These are phyloP conservation scores for Daktulosphaira vitifoliae DNA, from an alignment of 1,140 invertebrate species.

Conservation along the genomic window DNA sequence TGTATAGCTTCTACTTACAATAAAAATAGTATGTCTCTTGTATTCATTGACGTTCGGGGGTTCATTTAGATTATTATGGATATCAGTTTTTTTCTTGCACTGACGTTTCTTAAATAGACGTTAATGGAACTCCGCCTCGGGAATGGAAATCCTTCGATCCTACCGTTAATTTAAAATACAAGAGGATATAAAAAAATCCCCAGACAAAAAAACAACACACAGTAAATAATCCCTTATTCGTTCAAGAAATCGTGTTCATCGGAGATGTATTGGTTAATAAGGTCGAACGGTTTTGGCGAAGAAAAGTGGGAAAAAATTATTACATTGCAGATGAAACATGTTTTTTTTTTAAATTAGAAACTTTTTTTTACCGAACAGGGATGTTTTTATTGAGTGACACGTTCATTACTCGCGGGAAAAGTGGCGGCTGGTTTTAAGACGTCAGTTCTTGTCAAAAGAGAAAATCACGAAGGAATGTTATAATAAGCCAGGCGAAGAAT, in stretches of 20 bases:
- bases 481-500: constrained; percentile 28
- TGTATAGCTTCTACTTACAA: background rate
- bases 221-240: constrained; percentile 10
- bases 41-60: too few species aligned
- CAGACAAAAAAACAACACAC: background rate
- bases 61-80: background rate
- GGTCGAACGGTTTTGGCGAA: constrained; percentile 2
- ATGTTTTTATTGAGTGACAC: constrained; percentile 2
- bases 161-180: constrained; percentile 31
- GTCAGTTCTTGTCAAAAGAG: constrained; percentile 21
- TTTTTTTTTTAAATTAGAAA: constrained; percentile 29
- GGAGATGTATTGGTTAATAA: constrained; percentile 31
- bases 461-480: constrained; percentile 1
- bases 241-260: background rate
- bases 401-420: constrained; percentile 17
- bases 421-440: constrained; percentile 11
- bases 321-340: constrained; percentile 8
- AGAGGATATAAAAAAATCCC: constrained; percentile 1
- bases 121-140: constrained; percentile 19
- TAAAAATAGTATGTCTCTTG: background rate
- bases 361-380: background rate
- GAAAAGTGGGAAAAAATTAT: constrained; percentile 6
- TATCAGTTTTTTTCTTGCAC: background rate
- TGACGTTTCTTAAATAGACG: constrained; percentile 24
- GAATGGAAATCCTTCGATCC: constrained; percentile 4